A percentile compares a stretch with the other conserved stretches of the same genome.
Evolutionary conservation across 2,797 vertebrate species (phyloP).

Genomic region (Syngnathus rostellatus): DNA sequence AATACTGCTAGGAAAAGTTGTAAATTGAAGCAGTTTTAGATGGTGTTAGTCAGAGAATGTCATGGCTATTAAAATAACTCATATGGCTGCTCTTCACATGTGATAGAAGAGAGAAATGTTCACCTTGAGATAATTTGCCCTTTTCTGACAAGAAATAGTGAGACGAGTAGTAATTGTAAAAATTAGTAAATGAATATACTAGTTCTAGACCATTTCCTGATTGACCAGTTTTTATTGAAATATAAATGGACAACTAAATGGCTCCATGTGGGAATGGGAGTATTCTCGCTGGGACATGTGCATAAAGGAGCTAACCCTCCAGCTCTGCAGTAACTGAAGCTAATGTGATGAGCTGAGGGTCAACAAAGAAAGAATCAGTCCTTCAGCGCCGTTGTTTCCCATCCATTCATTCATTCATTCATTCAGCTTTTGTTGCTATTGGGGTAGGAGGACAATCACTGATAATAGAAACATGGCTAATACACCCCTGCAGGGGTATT

Average conservation of each 20-base stretch:
- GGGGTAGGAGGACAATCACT: conserved; percentile 38
- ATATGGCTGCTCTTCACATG: conserved; percentile 21
- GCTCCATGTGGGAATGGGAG: not conserved
- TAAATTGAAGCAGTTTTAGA: conserved; percentile 39
- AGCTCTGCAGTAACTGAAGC: conserved; percentile 13
- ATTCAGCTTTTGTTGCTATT: conserved; percentile 34
- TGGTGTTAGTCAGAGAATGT: conserved; percentile 24
- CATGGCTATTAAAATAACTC: conserved; percentile 33
- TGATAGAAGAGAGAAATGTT: conserved; percentile 8
- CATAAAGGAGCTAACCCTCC: conserved; percentile 6
- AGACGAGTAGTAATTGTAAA: not conserved
- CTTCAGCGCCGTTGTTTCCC: conserved; percentile 18
- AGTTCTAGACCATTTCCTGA: not conserved
- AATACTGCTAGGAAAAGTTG: conserved; percentile 45
- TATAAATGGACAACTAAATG: not conserved
- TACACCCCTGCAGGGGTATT: conserved; percentile 47
- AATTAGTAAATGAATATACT: not conserved
- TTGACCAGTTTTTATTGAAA: not conserved
- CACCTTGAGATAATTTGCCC: conserved; percentile 23
- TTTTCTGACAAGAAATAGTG: conserved; percentile 8
- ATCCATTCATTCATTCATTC: conserved; percentile 28
- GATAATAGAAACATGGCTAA: conserved; percentile 49
- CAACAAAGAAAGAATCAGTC: conserved; percentile 37
- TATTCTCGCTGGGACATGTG: not conserved
- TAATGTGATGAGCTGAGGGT: conserved; percentile 16